Percentiles rank a stretch among this genome's conserved stretches.
Conservation (phyloP, 2,888 invertebrate genomes). For the Lucinisca nassula region DNA sequence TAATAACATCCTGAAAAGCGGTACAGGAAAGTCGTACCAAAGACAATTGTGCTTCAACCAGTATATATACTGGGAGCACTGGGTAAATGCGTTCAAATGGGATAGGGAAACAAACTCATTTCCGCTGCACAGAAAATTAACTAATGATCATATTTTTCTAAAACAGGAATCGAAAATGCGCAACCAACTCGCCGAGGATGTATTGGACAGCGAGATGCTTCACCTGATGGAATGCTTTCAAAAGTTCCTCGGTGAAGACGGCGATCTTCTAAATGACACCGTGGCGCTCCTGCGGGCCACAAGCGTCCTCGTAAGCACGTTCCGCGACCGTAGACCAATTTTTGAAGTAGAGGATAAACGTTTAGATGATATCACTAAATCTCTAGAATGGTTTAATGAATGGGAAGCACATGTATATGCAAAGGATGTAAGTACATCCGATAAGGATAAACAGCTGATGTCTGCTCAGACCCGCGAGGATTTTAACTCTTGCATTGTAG, state of each 20-base stretch:
- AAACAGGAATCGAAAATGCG: constrained; percentile 23
- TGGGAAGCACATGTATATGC: constrained; percentile 3
- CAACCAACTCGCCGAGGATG: constrained; percentile 17
- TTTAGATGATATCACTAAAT: not conserved
- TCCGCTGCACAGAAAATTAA: constrained; percentile 13
- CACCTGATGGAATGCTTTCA: constrained; percentile 8
- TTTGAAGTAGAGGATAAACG: constrained; percentile 6
- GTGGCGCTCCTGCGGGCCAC: constrained; percentile 4
- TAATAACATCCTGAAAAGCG: constrained; percentile 17
- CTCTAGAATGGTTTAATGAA: constrained; percentile 9
- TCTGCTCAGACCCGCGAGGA: constrained; percentile 16
- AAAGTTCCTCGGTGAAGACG: constrained; percentile 1
- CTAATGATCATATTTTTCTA: constrained; percentile 8
- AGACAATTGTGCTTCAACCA: not conserved
- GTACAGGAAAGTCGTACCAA: not conserved
- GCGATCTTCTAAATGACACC: constrained; percentile 2
- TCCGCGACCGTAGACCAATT: constrained; percentile 20
- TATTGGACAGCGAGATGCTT: not conserved
- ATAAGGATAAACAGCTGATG: constrained; percentile 13
- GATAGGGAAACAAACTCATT: constrained; percentile 19
- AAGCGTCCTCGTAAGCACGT: not conserved
- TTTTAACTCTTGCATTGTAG: not conserved
- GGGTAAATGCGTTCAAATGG: constrained; percentile 22
- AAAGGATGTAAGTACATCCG: not conserved
- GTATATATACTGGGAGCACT: constrained; percentile 3